phyloP scores from a whole-genome alignment of 1,140 invertebrate genomes.

The Campoletis sonorensis region DNA sequence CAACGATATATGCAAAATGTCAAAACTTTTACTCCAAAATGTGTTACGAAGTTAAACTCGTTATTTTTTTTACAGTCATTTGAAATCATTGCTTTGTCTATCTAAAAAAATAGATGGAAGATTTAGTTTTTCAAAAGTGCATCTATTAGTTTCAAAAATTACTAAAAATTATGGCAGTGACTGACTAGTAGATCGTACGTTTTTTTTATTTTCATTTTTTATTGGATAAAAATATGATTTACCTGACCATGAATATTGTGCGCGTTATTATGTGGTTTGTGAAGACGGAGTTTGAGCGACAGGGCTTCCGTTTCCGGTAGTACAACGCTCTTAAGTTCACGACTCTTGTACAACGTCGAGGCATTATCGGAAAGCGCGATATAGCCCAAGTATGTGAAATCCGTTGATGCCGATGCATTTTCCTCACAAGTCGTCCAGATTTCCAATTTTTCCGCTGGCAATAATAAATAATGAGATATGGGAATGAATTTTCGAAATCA shows the following conservation, averaged over 20 bases:
- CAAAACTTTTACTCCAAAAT: no score
- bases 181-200: no score
- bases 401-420: slow-evolving; percentile 66
- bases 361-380: slow-evolving; percentile 89
- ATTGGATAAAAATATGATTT: slow-evolving; percentile 60
- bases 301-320: slow-evolving; percentile 86
- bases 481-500: no score
- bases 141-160: no score
- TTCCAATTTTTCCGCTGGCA: slow-evolving; percentile 80
- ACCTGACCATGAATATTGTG: slow-evolving; percentile 91
- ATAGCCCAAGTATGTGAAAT: slow-evolving; percentile 87
- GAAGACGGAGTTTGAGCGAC: slow-evolving; percentile 90
- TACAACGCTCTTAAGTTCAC: slow-evolving; percentile 91
- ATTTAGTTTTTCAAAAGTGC: no score
- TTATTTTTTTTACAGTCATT: no score
- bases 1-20: no score
- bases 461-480: neutral
- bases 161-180: no score
- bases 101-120: no score
- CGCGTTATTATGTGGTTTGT: slow-evolving; percentile 87
- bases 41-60: no score
- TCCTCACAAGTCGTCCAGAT: slow-evolving; percentile 77
- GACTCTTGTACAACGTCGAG: slow-evolving; percentile 87
- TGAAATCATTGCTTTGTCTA: no score
- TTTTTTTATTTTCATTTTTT: neutral